Evolutionary conservation across 2,888 invertebrate genomes (phyloP).

Genomic region (Digitonthophagus gazella): DNA sequence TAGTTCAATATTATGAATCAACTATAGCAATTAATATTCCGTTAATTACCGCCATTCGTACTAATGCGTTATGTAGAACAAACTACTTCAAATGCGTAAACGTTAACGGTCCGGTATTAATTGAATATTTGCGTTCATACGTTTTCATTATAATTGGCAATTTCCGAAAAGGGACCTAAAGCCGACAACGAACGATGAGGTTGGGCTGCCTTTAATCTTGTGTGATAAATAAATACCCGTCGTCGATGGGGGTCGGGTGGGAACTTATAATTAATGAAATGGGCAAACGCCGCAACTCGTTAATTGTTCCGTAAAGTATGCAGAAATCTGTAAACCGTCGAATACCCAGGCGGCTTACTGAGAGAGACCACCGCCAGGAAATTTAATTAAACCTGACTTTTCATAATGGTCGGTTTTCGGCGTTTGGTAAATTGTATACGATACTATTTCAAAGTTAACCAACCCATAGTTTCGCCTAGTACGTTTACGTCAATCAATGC

Average conservation of each 20-base stretch:
- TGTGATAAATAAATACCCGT: conserved; percentile 9
- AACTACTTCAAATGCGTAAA: not conserved
- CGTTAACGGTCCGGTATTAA: too few species aligned
- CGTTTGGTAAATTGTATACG: not conserved
- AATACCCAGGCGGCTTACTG: not conserved
- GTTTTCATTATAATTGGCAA: not conserved
- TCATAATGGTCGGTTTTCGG: conserved; percentile 1
- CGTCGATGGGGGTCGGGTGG: not conserved
- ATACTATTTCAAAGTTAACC: not conserved
- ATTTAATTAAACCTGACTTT: conserved; percentile 14
- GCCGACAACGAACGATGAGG: conserved; percentile 1
- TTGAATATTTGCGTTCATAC: not conserved
- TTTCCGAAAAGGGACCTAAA: not conserved
- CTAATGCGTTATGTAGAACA: too few species aligned
- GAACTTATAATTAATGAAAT: conserved; percentile 16
- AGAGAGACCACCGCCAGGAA: not conserved
- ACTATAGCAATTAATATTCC: too few species aligned
- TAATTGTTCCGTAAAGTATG: conserved; percentile 16
- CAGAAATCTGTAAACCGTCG: conserved; percentile 9
- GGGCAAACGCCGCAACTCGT: conserved; percentile 12
- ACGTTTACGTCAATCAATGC: not conserved
- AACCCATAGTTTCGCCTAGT: not conserved
- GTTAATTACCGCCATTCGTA: too few species aligned
- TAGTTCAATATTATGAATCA: too few species aligned
- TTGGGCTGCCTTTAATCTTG: not conserved